Evolutionary conservation across 2,888 invertebrate species (phyloP), one percentile per base, ranked within the genome.

Genomic region (Sialis fuliginosa): DNA sequence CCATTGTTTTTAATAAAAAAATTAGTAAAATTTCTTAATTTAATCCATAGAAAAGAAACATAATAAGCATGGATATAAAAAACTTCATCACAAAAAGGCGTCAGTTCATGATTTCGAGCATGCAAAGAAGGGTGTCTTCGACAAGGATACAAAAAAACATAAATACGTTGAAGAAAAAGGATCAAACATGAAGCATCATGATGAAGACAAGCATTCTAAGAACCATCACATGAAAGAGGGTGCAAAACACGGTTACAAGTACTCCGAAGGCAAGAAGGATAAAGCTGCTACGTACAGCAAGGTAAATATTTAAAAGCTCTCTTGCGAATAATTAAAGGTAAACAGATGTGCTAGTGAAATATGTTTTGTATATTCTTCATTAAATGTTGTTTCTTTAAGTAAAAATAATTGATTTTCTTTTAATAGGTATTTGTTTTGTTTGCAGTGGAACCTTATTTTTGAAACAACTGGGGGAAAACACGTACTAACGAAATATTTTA

Each of bases 41-140:
- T n/a, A n/a, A n/a, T n/a, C 22, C 22, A n/a, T n/a, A 37, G 37
- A 37, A 37, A n/a, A 37, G 4, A 37, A 37, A 6, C n/a, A 37
- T 10, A 37, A 37, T 7, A 37, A 37, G 12, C 37, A 10, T 37
- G 37, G 12, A 37, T 12, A 6, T 1, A 37, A 37, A 37, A 37
- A 37, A 37, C 37, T 10, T 7, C 37, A 37, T 8, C 37, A 37
- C 2, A 37, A 37, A 37, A 10, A n/a, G 2, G 12, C 10, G 6
- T 54, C 56, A 4, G 54, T 55, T 31, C 62, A 64, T 49, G 60
- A 64, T 39, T 52, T 54, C 39, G 64, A 64, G 40, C 53, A 54
- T 10, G 55, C 55, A 1, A 54, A 55, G 31, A 61, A 62, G 48
- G 64, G 62, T 9, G 54, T 59, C 43, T 51, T 55, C 31, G 53